phyloP scores from a whole-genome alignment of 1,140 invertebrate species.

The Pissodes strobi region DNA sequence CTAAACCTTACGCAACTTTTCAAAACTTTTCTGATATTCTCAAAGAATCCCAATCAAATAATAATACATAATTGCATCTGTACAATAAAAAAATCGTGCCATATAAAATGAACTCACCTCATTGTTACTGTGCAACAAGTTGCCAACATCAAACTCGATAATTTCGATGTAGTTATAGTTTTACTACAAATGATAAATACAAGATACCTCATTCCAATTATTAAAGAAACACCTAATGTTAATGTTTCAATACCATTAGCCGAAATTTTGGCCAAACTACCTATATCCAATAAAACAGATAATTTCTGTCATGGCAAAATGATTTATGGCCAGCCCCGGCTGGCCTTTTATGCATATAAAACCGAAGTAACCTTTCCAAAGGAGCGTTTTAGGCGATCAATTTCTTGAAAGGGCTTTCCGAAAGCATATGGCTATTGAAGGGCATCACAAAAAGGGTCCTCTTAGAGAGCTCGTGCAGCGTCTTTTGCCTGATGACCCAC shows the following conservation, averaged over 20 bases:
- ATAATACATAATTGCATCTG: no score
- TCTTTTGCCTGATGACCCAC: conserved; percentile 20
- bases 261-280: neutral
- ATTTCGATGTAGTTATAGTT: no score
- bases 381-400: conserved; percentile 18
- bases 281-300: neutral
- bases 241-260: conserved; percentile 1
- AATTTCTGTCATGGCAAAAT: conserved; percentile 16
- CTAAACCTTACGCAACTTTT: no score
- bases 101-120: no score
- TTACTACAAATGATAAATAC: no score
- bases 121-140: no score
- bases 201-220: no score
- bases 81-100: no score
- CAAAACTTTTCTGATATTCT: no score
- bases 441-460: conserved; percentile 8
- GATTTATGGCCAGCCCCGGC: conserved; percentile 10
- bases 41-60: no score
- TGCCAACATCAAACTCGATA: no score
- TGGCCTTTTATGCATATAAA: conserved; percentile 23
- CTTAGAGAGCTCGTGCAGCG: conserved; percentile 9
- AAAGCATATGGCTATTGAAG: conserved; percentile 11
- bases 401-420: conserved; percentile 17
- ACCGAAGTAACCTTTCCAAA: conserved; percentile 23
- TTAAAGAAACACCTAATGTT: no score